A percentile compares a stretch with the other conserved stretches of the same genome.
Evolutionary conservation across 2,113 vertebrate species (phyloP).

Genomic region (Gnathonemus longibarbis): DNA sequence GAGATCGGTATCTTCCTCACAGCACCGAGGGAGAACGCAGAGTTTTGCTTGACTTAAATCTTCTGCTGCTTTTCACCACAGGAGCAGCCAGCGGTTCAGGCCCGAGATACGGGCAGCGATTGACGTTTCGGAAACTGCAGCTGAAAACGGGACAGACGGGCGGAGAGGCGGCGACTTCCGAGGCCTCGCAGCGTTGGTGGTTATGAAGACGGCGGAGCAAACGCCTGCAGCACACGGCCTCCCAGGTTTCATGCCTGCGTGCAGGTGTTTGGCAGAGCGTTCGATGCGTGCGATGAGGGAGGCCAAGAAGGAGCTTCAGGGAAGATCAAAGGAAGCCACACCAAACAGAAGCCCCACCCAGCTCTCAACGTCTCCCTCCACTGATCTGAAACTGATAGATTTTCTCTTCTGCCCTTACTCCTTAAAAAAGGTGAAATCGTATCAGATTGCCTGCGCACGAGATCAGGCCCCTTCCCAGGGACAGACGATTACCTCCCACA

Average conservation of each 20-base stretch:
- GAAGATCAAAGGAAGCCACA: conserved; percentile 54
- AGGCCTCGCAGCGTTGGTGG: conserved; percentile 23
- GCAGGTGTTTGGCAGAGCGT: conserved; percentile 60
- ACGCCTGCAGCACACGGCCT: conserved; percentile 25
- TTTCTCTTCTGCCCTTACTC: conserved; percentile 50
- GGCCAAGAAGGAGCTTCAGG: conserved; percentile 40
- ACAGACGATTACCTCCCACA: not conserved
- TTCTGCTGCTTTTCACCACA: conserved; percentile 38
- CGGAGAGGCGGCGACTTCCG: conserved; percentile 29
- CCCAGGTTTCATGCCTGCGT: conserved; percentile 54
- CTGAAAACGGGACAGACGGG: not conserved
- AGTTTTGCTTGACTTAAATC: conserved; percentile 46
- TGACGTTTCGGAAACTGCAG: conserved; percentile 16
- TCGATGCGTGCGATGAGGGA: conserved; percentile 23
- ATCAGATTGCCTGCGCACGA: conserved; percentile 37
- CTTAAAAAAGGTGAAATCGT: conserved; percentile 39
- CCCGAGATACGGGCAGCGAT: conserved; percentile 39
- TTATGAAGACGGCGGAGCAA: conserved; percentile 23
- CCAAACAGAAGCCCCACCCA: conserved; percentile 26
- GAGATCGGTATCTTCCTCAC: conserved; percentile 19
- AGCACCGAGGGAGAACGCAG: conserved; percentile 38
- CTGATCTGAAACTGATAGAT: conserved; percentile 59
- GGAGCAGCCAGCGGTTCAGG: conserved; percentile 40
- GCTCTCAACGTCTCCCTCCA: conserved; percentile 30
- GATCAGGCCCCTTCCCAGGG: not conserved